Conservation (phyloP, 2,113 vertebrate genomes). For the Oreochromis niloticus region DNA sequence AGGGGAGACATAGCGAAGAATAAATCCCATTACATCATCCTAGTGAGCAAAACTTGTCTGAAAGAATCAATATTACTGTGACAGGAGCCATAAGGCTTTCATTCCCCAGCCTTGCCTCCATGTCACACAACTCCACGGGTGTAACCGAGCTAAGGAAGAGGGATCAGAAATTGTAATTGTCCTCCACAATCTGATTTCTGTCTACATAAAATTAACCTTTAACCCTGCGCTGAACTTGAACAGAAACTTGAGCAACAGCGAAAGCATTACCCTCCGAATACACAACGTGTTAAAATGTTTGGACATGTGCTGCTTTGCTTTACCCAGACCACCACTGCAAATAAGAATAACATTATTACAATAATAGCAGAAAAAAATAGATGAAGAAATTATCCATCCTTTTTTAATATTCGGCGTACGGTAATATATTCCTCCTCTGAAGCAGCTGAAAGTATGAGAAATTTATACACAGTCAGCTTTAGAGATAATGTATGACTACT, state of each 20-base stretch:
- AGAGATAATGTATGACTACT: background rate
- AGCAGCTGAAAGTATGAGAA: background rate
- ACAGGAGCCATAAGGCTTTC: background rate
- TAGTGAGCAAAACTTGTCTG: background rate
- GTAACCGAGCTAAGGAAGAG: background rate
- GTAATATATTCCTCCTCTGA: background rate
- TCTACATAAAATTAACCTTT: background rate
- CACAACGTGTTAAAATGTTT: background rate
- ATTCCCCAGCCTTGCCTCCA: background rate
- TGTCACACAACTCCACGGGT: background rate
- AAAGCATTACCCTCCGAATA: background rate
- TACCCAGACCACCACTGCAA: background rate
- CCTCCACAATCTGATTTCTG: background rate
- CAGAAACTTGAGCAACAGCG: background rate
- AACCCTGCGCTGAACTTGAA: background rate
- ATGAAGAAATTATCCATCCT: background rate
- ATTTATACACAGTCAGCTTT: background rate
- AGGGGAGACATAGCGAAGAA: background rate
- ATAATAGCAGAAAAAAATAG: background rate
- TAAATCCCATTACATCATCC: background rate
- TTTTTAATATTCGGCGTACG: background rate
- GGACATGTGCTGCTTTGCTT: background rate
- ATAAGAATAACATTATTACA: background rate
- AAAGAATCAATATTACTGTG: background rate
- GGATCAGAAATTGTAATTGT: background rate